phyloP scores from a whole-genome alignment of 2,888 invertebrate species.

The Amphipyra berbera region DNA sequence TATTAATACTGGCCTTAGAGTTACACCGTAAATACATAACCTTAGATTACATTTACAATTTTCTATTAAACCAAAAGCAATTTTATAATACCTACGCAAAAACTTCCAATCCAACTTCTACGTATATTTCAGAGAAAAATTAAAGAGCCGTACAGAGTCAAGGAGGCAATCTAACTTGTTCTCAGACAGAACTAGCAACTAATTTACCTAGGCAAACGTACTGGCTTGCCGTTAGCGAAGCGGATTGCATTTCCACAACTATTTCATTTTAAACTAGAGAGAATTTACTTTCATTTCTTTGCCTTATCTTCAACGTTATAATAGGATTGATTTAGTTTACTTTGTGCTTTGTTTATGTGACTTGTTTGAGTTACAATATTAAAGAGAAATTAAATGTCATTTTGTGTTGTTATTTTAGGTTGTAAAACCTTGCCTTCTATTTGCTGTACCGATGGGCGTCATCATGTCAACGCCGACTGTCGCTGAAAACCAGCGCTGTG shows the following conservation, averaged over 20 bases:
- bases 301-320: slow-evolving; percentile 43
- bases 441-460: too few species aligned
- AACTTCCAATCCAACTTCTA: slow-evolving; percentile 27
- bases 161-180: slow-evolving; percentile 82
- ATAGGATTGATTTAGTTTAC: slow-evolving; percentile 54
- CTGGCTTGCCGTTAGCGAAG: slow-evolving; percentile 60
- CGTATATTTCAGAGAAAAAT: slow-evolving; percentile 65
- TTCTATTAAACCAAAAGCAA: slow-evolving; percentile 14
- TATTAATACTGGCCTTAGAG: too few species aligned
- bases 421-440: too few species aligned
- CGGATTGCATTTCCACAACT: slow-evolving; percentile 74
- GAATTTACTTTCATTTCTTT: slow-evolving; percentile 60
- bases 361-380: not conserved
- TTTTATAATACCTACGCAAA: slow-evolving; percentile 17
- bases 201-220: slow-evolving; percentile 77
- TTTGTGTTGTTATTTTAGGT: too few species aligned
- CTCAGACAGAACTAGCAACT: slow-evolving; percentile 77
- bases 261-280: slow-evolving; percentile 72
- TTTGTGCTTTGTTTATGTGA: slow-evolving; percentile 15
- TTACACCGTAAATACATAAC: not conserved
- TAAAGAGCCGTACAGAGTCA: slow-evolving; percentile 68
- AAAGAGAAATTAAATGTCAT: not conserved
- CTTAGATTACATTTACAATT: not conserved
- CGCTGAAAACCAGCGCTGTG: too few species aligned
- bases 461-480: too few species aligned